Evolutionary conservation across 2,888 invertebrate species (phyloP), one percentile per base, ranked within the genome.

Genomic region (Spicauda simplicius): DNA sequence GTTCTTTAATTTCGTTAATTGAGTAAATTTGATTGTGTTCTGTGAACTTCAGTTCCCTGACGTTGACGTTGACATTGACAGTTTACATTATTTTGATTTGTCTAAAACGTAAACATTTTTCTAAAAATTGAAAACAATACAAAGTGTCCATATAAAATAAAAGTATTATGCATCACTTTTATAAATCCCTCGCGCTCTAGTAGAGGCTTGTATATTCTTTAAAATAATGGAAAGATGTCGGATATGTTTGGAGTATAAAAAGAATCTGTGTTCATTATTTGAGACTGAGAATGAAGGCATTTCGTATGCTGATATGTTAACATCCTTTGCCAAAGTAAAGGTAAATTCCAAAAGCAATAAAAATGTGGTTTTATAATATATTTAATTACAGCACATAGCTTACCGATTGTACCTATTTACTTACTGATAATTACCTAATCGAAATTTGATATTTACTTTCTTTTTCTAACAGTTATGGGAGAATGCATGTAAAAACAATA

Each of bases 171-270:
- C 4, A 33, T 33, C 33, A 33, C 6, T 33, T 33, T 3, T 8
- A 10, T 8, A 33, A 8, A 10, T 3, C 8, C 1, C 8, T 33
- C 8, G 7, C 3, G 33, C 33, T 10, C 10, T 33, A 10, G 4
- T 4, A 41, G 14, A 41, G 41, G 10, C 10, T 41, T 14, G 3
- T 41, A 41, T 11, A 41, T 41, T 41, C 6, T 53, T 19, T 19
- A 53, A 53, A 54, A 37, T 59, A 84, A 25, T 84, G 83, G 71
- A 78, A 18, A 80, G 78, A 73, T 88, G 88, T 74, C 80, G 88
- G 65, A 77, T 83, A 76, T 89, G 89, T 74, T 77, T 88, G 69
- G 72, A 69, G 66, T 52, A 63, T 45, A 72, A 77, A 53, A 83
- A 78, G 70, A 83, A 74, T 56, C 41, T 81, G 45, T 69, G 74